Conservation (phyloP, 2,113 vertebrate genomes). For the Dicentrarchus labrax region DNA sequence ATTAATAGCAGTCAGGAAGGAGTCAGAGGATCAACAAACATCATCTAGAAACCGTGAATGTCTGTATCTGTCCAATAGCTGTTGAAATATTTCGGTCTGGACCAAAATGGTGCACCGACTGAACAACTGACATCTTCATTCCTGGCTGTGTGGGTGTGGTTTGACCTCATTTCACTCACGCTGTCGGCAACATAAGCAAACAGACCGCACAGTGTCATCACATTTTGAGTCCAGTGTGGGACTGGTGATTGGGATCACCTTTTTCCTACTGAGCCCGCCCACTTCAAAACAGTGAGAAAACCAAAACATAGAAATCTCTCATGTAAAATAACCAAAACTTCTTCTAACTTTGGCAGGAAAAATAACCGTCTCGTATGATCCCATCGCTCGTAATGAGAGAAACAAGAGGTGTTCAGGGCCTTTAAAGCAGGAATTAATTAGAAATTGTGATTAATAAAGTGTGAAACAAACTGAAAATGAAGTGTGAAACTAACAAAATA, state of each 20-base stretch:
- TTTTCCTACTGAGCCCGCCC: not conserved
- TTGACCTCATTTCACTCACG: conserved; percentile 9
- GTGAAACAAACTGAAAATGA: conserved; percentile 32
- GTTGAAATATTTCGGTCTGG: not conserved
- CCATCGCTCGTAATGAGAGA: not conserved
- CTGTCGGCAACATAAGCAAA: not conserved
- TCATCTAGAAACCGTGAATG: not conserved
- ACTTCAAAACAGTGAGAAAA: not conserved
- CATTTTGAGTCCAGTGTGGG: not conserved
- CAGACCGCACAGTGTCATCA: conserved; percentile 8
- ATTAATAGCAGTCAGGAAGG: too few species aligned
- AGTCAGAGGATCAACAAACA: too few species aligned
- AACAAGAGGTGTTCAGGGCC: not conserved
- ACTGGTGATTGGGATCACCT: not conserved
- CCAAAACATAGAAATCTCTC: not conserved
- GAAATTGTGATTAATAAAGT: not conserved
- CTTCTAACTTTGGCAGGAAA: not conserved
- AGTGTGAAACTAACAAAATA: conserved; percentile 19
- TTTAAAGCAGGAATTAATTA: conserved; percentile 16
- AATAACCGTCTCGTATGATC: not conserved
- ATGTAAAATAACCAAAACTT: not conserved
- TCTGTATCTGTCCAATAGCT: not conserved
- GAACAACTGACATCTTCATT: not conserved
- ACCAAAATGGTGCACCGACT: not conserved
- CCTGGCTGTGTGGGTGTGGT: not conserved